Conservation (phyloP, 2,888 invertebrate genomes). For the Trissoscelio sp. region DNA sequence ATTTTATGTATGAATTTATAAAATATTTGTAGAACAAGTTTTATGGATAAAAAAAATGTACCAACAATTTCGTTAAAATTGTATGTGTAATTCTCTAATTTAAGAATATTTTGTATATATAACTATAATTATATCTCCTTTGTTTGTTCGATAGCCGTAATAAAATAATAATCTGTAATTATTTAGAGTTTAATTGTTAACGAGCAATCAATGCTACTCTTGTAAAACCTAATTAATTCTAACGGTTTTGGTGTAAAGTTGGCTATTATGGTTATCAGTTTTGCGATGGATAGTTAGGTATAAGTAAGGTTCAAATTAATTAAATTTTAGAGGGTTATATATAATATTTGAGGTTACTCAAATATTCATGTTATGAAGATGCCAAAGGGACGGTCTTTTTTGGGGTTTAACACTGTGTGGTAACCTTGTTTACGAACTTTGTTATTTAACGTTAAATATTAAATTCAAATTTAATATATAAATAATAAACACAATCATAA, state of each 20-base stretch:
- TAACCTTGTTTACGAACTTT: background rate
- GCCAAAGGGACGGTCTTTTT: slow-evolving; percentile 4
- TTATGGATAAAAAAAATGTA: too few relatives aligned
- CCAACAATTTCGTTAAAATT: too few relatives aligned
- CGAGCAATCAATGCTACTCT: too few relatives aligned
- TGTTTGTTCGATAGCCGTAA: too few relatives aligned
- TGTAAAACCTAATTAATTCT: background rate
- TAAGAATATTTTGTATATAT: too few relatives aligned
- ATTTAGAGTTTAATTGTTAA: too few relatives aligned
- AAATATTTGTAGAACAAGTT: too few relatives aligned
- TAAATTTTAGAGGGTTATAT: background rate
- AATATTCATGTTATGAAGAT: slow-evolving; percentile 8
- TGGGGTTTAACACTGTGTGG: background rate
- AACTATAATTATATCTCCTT: too few relatives aligned
- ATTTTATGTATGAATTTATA: too few relatives aligned
- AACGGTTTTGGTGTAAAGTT: background rate
- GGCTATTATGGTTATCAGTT: background rate
- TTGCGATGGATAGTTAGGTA: slow-evolving; percentile 7
- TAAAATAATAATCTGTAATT: too few relatives aligned
- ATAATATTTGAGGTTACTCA: slow-evolving; percentile 1
- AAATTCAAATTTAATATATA: background rate
- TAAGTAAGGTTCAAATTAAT: slow-evolving; percentile 19
- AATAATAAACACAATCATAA: background rate
- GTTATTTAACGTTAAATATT: background rate
- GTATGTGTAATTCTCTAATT: too few relatives aligned